Evolutionary conservation across 2,888 invertebrate genomes (phyloP), one percentile per base, ranked within the genome.

Genomic region (Hypsopygia costalis): DNA sequence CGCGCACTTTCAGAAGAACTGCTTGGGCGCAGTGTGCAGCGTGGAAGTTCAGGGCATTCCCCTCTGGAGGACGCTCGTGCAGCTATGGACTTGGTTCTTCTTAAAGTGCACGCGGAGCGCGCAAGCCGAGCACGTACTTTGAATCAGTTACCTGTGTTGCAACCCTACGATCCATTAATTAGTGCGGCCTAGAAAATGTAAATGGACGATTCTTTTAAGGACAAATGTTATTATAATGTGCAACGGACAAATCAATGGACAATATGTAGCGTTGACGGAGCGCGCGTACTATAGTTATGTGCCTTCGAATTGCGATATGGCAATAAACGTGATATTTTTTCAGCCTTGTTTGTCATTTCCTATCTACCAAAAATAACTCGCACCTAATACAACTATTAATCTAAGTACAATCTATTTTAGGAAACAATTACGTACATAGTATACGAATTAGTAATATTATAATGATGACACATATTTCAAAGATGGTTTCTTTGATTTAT

Each of bases 21-120:
- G 50, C 89, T 99, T 30, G 91, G 93, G 35, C 93, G 94, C 47
- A 93, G 94, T 46, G 98, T 99, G 43, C 99, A 99, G 74, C 88
- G 85, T 67, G 75, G 81, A 40, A 73, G 73, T 58, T 89, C 90
- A 57, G 92, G 97, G 3, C 99, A 99, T 86, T 95, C 97, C 78
- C 96, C 97, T 50, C 91, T 93, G 43, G 99, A 99, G 79, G 99
- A 99, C 76, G 97, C 99, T 1, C 90, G 92, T 27, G 93, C 96
- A 7, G 96, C 96, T 55, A 92, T 98, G 86, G 96, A 98, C 64
- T 87, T 99, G 36, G 95, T 98, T 90, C 86, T 97, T 41, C 92
- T 93, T 83, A 93, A 93, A 71, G 89, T 97, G 12, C 69, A 79
- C 44, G 62, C 74, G 42, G 81, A 83, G 47, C 70, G 77, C 42